Base-by-base conservation (phyloP, 1,140 invertebrate genomes). In the Calosoma granatense region DNA sequence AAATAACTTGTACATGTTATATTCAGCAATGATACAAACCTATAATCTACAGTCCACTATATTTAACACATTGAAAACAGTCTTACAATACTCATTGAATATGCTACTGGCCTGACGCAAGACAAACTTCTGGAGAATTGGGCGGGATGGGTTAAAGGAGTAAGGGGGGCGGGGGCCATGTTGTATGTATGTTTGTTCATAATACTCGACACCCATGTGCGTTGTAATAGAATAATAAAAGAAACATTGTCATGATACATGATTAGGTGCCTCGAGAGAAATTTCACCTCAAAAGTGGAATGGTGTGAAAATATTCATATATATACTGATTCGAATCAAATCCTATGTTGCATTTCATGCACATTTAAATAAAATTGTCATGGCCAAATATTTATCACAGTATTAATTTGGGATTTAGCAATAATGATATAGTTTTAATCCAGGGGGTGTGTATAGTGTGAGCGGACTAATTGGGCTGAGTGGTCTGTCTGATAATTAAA, bases 41-140 rank as follows among this genome's bases (percentile, higher is more conserved):
- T 47, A 47, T 12, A 9, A 47, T 36, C 41, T 47, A 47, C 26
- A 47, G 41, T 47, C 41, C 41, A 47, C 17, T 47, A 47, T 47
- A 47, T 3, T 47, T 47, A 47, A 47, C 41, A 47, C 41, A 47
- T 47, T 47, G 41, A 47, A 47, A 47, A 47, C 41, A 47, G 41
- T 47, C 41, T 47, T 47, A 47, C 41, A 47, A 47, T 47, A 47
- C 14, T 30, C 6, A 30, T 47, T 47, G 9, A 47, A 47, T 47
- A 47, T 11, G 15, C 41, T 47, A 47, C 41, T 47, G 41, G 41
- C 41, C 15, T 12, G 41, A 47, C 41, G 15, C 9, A 17, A 47
- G 26, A 14, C 26, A 6, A n/a, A n/a, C n/a, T n/a, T n/a, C n/a
- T n/a, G n/a, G n/a, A n/a, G n/a, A n/a, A n/a, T n/a, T n/a, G n/a